Conservation (phyloP, 2,888 invertebrate genomes). For the Sericinus montela region DNA sequence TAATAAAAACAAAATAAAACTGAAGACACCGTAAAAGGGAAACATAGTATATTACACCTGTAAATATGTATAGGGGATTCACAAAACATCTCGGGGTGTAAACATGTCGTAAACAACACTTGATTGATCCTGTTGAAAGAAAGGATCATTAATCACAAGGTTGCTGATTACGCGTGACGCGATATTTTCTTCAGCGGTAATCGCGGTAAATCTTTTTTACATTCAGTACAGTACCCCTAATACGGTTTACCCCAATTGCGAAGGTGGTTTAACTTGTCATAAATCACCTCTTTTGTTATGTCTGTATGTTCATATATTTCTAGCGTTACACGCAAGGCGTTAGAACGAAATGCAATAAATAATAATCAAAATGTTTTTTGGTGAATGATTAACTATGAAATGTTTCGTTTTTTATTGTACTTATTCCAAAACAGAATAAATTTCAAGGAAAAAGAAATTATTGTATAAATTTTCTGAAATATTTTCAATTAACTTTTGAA, state of each 20-base stretch:
- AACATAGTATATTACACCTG: neutral
- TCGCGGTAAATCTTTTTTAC: constrained; percentile 12
- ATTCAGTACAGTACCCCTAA: constrained; percentile 7
- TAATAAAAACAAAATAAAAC: neutral
- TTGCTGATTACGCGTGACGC: constrained; percentile 28
- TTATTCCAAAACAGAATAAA: too few species aligned
- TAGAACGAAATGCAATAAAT: neutral
- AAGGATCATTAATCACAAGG: constrained; percentile 17
- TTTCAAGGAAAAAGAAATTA: too few species aligned
- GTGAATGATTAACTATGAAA: too few species aligned
- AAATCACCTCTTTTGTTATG: constrained; percentile 5
- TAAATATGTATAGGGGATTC: constrained; percentile 5
- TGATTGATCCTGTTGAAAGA: constrained; percentile 16
- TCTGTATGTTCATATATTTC: neutral
- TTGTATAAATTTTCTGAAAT: too few species aligned
- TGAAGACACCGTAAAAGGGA: neutral
- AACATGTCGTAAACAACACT: constrained; percentile 9
- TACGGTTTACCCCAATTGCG: neutral
- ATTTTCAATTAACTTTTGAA: too few species aligned
- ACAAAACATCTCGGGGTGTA: neutral
- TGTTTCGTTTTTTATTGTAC: too few species aligned
- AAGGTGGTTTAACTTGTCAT: constrained; percentile 1
- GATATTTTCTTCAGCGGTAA: constrained; percentile 17
- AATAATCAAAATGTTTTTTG: too few species aligned
- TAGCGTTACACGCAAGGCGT: neutral